Base-by-base conservation (phyloP, 1,140 invertebrate genomes). In the Nephila pilipes region DNA sequence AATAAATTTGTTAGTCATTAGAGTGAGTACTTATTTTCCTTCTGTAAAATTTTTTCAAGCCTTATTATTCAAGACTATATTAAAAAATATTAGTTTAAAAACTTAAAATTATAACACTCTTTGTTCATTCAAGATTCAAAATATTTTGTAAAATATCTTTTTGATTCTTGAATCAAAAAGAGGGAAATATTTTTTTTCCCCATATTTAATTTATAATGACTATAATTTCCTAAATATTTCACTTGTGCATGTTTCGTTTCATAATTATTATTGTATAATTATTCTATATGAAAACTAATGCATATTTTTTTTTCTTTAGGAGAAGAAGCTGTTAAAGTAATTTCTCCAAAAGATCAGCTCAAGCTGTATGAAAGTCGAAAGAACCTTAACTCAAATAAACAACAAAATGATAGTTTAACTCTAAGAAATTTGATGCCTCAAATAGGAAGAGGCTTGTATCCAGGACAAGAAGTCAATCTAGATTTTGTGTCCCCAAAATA, bases 401-500 rank as follows among this genome's bases (percentile, higher is more conserved):
- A 65, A n/a, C 29, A 87, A 58, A 87, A 75, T 18, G 91, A 93
- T 87, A 36, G 18, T 58, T 22, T 38, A n/a, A 93, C 36, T 93
- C 83, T 93, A 16, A 55, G 58, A 60, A 87, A 87, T 87, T 36
- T 85, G 22, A 36, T 80, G 5, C 93, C 93, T 6, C 10, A 85
- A 38, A 6, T 93, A 22, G 93, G 93, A 58, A 85, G 54, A 75
- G 88, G 88, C 22, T 60, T 87, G 25, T 22, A 18, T 58, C 93
- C 93, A 20, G 93, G 93, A 20, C 79, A 90, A 38, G 29, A 57
- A n/a, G 63, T 93, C 22, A 85, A 3, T 69, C 36, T 93, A 29
- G 88, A 93, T 46, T 85, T 83, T 55, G 20, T 75, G n/a, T 55
- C 65, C 3, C 83, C 38, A 6, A 75, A 80, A 65, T 4, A 14